Base-by-base conservation (phyloP, 2,797 vertebrate genomes). In the Microtus californicus region DNA sequence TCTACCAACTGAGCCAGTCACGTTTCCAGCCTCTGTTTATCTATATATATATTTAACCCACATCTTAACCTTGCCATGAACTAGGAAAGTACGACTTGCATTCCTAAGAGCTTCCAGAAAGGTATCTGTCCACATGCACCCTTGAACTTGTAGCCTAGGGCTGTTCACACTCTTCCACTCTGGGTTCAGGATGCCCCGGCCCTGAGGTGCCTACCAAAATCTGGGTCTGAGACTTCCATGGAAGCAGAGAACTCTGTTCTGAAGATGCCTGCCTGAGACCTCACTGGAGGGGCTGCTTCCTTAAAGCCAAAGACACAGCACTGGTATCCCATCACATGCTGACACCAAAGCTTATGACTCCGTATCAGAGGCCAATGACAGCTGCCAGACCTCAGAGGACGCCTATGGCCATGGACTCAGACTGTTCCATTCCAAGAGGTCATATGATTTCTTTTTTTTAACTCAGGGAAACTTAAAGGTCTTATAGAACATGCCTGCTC, bases 381-480 rank as follows among this genome's bases (percentile, higher is more conserved):
- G 6, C 25, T 19, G 12, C 51, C 31, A 40, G 85, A 27, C 13
- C 86, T 12, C 31, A 34, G 37, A 63, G 67, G 48, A 73, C 2
- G 67, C 29, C 43, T 67, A 85, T 4, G 19, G 7, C 54, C 15
- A 51, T 56, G 48, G 4, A 54, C 14, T 56, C 25, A 56, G n/a
- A 73, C 77, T 65, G 45, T 83, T 88, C 77, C 67, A 7, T 23
- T n/a, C 78, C 23, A 77, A 25, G 23, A 19, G 51, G 77, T 59
- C 73, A 90, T 81, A 45, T 69, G 89, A 65, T 45, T 90, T 56
- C 87, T 61, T 27, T 82, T 71, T 92, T 69, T 17, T 83, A 63
- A 76, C 43, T 10, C 56, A 67, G 34, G 74, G 34, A 79, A 65
- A 73, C 17, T 29, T 78, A 19, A 12, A 2, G 51, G 51, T 45